Base-by-base conservation (phyloP, 37 sponge, comb jelly and placozoan species). In the Axinella damicornis region DNA sequence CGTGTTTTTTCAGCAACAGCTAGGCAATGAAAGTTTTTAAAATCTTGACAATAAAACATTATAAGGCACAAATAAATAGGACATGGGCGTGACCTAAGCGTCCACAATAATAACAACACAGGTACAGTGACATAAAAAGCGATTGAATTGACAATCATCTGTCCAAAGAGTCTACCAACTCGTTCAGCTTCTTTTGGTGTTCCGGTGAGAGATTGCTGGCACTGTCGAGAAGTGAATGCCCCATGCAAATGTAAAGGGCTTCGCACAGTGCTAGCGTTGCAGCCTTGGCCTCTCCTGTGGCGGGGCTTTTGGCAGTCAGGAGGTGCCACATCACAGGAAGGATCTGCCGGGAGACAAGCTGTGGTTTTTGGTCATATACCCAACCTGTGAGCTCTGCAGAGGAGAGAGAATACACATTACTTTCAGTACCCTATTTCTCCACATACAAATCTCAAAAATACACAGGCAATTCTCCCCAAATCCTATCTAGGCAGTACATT, bases 271-370 rank as follows among this genome's bases (percentile, higher is more conserved):
- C 58, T 63, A 54, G 63, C 11, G 78, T 17, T 20, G 95, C 88
- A 13, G 61, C 63, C 71, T 71, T 80, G 5, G 65, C 71, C 22
- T 90, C 94, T 20, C 68, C 80, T 20, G 73, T 90, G 34, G 78
- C 68, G 25, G 79, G 74, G 9, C 56, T 30, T 66, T 65, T 78
- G 38, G 59, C 14, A 0, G 82, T 63, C n/a, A 96, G 19, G 24
- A 92, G 80, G 30, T 92, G 72, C 90, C 93, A 96, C 40, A 92
- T 28, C 5, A 94, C 89, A 2, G 97, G 97, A 36, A 96, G 73
- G 52, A 91, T 84, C 32, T 84, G 76, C 28, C 84, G 89, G n/a
- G 79, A 74, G 4, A 96, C 92, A 2, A 95, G 78, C 35, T 68
- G 68, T 18, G 93, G 90, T 30, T 92, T 83, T 52, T 86, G 77